phyloP scores from a whole-genome alignment of 2,797 vertebrate species.

The Heterohyrax brucei region DNA sequence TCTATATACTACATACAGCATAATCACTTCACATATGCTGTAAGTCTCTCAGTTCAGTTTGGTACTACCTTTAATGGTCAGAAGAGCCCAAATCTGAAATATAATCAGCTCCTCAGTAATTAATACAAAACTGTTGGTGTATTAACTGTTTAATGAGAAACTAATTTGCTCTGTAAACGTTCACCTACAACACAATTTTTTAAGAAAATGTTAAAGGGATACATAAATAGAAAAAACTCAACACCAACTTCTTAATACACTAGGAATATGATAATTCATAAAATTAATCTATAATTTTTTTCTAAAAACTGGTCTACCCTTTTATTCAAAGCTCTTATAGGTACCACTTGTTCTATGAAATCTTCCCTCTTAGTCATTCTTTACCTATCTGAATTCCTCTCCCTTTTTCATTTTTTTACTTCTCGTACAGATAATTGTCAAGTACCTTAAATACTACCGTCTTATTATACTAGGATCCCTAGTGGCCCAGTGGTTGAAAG shows the following conservation, averaged over 20 bases:
- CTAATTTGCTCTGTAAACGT: no score
- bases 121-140: no score
- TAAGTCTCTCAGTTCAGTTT: conserved; percentile 49
- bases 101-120: conserved; percentile 35
- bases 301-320: conserved; percentile 28
- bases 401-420: background rate
- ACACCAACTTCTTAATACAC: conserved; percentile 40
- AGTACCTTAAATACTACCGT: conserved; percentile 34
- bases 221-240: conserved; percentile 28
- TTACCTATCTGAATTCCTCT: conserved; percentile 39
- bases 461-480: background rate
- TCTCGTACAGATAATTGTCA: conserved; percentile 20
- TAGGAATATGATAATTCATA: conserved; percentile 44
- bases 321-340: conserved; percentile 38
- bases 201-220: conserved; percentile 12
- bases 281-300: conserved; percentile 12
- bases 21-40: conserved; percentile 67
- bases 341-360: background rate
- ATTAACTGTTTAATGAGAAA: no score
- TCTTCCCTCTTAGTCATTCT: conserved; percentile 18
- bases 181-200: no score
- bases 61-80: conserved; percentile 53
- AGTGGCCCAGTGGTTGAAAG: no score
- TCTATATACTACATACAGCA: conserved; percentile 23
- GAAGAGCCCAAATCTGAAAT: conserved; percentile 37